Base-by-base conservation (phyloP, 2,113 vertebrate genomes). In the Cricetomys ansorgei region DNA sequence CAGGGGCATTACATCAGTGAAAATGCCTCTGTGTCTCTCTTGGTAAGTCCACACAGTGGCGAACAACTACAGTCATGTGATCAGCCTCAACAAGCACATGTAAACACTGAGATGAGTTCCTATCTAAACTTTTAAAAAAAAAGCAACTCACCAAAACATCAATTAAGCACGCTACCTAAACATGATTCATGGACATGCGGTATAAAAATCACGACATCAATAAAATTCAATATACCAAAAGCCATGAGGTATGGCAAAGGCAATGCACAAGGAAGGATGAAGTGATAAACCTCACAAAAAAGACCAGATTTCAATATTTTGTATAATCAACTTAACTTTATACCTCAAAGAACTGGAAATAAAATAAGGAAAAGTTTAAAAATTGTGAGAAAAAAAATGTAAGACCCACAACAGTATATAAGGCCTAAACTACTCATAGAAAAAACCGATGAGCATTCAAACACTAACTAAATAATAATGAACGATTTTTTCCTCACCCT, bases 361-460 rank as follows among this genome's bases (percentile, higher is more conserved):
- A n/a, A 45, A 37, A 21, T 34, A 65, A 31, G 15, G 15, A 43
- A 81, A 64, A 34, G 25, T 45, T 9, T 67, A 76, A 43, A 29
- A 95, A 88, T 25, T 25, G 4, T 87, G 43, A 43, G n/a, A 53
- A 70, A 43, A 43, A 77, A 92, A 95, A 79, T 9, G 0, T 29
- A 88, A 94, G 16, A 48, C 29, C 85, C 1, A 62, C 86, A 93
- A 88, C 73, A 88, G 45, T 62, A 55, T 5, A 0, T 34, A 48
- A 85, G 17, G 86, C 8, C 75, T 79, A 59, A 79, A 48, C 5
- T 73, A 86, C n/a, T 92, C 19, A 67, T 43, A 84, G 48, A 76
- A 97, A 95, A 73, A 29, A 12, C 6, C 10, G 16, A 57, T 69
- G 69, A 16, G 13, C 64, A 92, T 11, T 62, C 91, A 94, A 90